Conservation (phyloP, 2,113 vertebrate species). For the Rostratula benghalensis region DNA sequence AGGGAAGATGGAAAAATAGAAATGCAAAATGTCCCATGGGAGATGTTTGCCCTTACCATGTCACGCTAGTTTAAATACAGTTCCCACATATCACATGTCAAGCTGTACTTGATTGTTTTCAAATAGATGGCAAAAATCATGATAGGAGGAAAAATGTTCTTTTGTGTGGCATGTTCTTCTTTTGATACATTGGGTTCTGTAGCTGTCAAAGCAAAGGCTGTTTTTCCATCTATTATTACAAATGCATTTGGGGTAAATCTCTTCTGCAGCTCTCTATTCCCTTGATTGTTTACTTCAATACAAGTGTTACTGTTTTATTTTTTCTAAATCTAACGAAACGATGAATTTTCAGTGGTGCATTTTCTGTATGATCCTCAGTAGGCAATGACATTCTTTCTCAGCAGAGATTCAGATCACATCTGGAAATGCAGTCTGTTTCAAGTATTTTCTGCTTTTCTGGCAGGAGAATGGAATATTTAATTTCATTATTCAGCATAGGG, state of each 20-base stretch:
- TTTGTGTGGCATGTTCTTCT: constrained; percentile 34
- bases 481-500: constrained; percentile 28
- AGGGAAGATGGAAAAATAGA: constrained; percentile 25
- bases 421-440: constrained; percentile 38
- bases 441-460: constrained; percentile 45
- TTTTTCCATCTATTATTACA: constrained; percentile 23
- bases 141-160: constrained; percentile 31
- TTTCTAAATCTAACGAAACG: neutral
- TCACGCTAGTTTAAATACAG: constrained; percentile 54
- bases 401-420: constrained; percentile 23
- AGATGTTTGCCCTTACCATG: constrained; percentile 21
- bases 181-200: constrained; percentile 43
- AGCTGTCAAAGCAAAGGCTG: constrained; percentile 45
- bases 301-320: constrained; percentile 4
- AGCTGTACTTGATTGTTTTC: constrained; percentile 51
- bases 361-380: neutral
- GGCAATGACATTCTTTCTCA: constrained; percentile 7
- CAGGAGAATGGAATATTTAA: constrained; percentile 56
- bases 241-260: constrained; percentile 24
- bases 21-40: constrained; percentile 5
- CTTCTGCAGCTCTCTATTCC: neutral
- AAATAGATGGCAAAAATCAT: constrained; percentile 54
- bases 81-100: constrained; percentile 45
- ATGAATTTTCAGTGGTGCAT: constrained; percentile 22
- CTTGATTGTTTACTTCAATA: constrained; percentile 35